Evolutionary conservation across 2,888 invertebrate species (phyloP).

Genomic region (Corythucha ciliata): DNA sequence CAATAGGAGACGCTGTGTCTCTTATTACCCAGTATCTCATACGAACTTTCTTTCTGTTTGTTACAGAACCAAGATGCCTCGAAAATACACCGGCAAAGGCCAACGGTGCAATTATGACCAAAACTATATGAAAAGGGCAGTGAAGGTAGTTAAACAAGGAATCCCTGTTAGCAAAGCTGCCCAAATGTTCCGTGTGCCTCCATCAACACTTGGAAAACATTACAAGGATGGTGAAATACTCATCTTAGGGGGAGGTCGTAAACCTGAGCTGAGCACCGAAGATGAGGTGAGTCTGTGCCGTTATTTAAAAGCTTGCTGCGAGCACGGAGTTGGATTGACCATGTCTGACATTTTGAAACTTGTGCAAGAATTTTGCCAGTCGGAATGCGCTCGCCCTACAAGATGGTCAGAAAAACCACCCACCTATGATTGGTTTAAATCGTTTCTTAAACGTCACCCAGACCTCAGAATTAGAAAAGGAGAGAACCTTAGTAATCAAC

Average conservation of each 20-base stretch:
- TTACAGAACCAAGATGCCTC: too few species aligned
- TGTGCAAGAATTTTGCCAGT: conserved; percentile 4
- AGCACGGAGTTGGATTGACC: conserved; percentile 2
- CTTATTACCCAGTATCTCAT: too few species aligned
- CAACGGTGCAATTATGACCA: too few species aligned
- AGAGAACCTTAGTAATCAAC: neutral
- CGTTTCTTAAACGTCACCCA: neutral
- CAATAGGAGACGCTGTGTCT: too few species aligned
- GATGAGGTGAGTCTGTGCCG: conserved; percentile 1
- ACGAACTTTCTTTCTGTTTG: too few species aligned
- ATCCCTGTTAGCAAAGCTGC: too few species aligned
- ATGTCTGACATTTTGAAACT: conserved; percentile 6
- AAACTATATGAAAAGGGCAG: too few species aligned
- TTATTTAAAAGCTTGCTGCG: conserved; percentile 7
- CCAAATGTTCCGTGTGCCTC: too few species aligned
- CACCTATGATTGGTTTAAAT: neutral
- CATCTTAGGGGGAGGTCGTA: neutral
- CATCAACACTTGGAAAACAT: conserved; percentile 9
- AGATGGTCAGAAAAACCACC: conserved; percentile 3
- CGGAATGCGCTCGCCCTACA: conserved; percentile 8
- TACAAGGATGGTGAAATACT: neutral
- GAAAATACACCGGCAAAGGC: too few species aligned
- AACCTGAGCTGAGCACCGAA: conserved; percentile 4
- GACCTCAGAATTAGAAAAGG: neutral
- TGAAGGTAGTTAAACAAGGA: too few species aligned